Base-by-base conservation (phyloP, 2,888 invertebrate genomes). In the Archips xylosteana region DNA sequence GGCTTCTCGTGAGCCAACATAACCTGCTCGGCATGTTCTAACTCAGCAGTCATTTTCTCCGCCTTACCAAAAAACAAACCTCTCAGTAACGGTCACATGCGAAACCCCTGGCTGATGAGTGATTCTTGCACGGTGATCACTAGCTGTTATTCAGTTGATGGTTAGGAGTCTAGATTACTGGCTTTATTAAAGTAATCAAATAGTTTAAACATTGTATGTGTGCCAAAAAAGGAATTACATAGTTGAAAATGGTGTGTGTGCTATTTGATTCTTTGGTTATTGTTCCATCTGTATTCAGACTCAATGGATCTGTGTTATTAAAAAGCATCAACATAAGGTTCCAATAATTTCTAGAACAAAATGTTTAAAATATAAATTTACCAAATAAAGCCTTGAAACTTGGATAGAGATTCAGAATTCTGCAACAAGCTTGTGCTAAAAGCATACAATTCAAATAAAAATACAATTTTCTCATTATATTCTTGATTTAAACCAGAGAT, bases 31-130 rank as follows among this genome's bases (percentile, higher is more conserved):
- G 94, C 94, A 87, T 92, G 93, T 87, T 87, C 92, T 93, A 94
- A 90, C 86, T 93, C 94, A 85, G 88, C 92, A 86, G 93, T 87
- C 92, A 94, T 89, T 86, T 88, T 85, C 92, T 92, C 93, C 89
- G 94, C 94, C 92, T 93, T 94, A 79, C 91, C 91, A 90, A 89
- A 92, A 93, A 94, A 93, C 87, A 94, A 90, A 93, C 90, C 91
- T 89, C 87, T 91, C 89, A 92, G 82, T 92, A 81, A 86, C 79
- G 86, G 82, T 78, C 78, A 81, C 80, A 82, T 80, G 82, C 80
- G 79, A 79, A 80, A 80, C 76, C 77, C 68, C 75, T 74, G 70
- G 64, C 68, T 81, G 81, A 81, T 80, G 80, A 45, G 80, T 86
- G 86, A 89, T 87, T 84, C 84, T 86, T 83, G 85, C 86, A 83